These are phyloP conservation scores for Xylota sylvarum DNA, from an alignment of 2,888 invertebrate genomes.

Conservation along the genomic window DNA sequence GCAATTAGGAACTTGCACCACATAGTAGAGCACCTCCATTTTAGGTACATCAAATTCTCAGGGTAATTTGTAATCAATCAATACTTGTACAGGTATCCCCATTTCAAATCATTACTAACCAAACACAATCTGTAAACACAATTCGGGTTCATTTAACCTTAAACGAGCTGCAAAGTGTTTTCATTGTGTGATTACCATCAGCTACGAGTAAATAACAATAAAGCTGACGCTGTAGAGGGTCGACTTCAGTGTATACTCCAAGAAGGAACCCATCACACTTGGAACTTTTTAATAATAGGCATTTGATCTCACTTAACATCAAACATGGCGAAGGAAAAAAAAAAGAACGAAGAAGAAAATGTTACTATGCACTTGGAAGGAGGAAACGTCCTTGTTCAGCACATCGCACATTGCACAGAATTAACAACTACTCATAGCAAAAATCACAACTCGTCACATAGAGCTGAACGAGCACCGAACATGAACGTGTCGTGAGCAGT, in stretches of 20 bases:
- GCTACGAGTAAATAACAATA: constrained; percentile 6
- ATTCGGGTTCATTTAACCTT: constrained; percentile 15
- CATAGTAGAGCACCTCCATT: too few relatives aligned
- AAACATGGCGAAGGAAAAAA: neutral
- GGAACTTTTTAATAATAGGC: constrained; percentile 44
- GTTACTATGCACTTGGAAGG: neutral
- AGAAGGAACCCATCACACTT: constrained; percentile 7
- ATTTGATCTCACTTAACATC: constrained; percentile 40
- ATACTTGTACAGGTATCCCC: neutral
- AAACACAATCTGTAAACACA: constrained; percentile 2
- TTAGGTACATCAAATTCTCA: neutral
- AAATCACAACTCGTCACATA: constrained; percentile 54
- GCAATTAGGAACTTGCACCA: too few relatives aligned
- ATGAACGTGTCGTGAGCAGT: constrained; percentile 46
- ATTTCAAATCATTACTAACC: neutral
- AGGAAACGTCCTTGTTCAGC: constrained; percentile 29
- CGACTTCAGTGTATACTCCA: neutral
- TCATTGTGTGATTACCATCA: constrained; percentile 32
- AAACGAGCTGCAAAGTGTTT: constrained; percentile 44
- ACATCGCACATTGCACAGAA: constrained; percentile 18
- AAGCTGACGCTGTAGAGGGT: neutral
- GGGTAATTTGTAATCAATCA: neutral
- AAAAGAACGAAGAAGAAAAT: neutral
- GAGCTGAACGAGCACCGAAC: constrained; percentile 34
- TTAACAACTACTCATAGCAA: constrained; percentile 39